phyloP scores from a whole-genome alignment of 2,797 vertebrate genomes.

The Epinephelus coioides region DNA sequence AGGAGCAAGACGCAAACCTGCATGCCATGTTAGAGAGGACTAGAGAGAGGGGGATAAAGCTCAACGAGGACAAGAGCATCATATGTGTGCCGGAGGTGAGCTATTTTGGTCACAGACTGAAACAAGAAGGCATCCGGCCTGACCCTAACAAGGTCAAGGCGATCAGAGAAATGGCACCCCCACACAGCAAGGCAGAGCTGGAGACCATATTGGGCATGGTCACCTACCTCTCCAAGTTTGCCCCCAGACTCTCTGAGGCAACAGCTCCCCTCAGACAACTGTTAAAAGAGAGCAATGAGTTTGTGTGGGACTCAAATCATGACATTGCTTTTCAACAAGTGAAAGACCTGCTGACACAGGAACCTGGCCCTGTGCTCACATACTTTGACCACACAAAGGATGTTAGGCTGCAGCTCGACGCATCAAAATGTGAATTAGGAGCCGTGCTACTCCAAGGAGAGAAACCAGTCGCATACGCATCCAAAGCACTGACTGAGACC shows the following conservation, averaged over 20 bases:
- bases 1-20: too few species aligned
- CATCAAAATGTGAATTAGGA: slow-evolving; percentile 4
- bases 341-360: slow-evolving; percentile 2
- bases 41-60: background rate
- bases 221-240: slow-evolving; percentile 5
- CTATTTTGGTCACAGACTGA: slow-evolving; percentile 7
- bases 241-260: background rate
- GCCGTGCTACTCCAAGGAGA: background rate
- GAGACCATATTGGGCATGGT: slow-evolving; percentile 1
- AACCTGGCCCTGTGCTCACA: background rate
- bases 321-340: background rate
- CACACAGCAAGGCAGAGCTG: slow-evolving; percentile 2
- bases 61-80: background rate
- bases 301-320: background rate
- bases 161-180: background rate
- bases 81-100: background rate
- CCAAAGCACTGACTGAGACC: background rate
- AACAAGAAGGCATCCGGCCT: background rate
- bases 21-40: too few species aligned
- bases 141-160: background rate
- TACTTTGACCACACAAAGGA: too few species aligned
- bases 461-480: background rate
- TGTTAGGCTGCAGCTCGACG: too few species aligned
- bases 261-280: slow-evolving; percentile 2
- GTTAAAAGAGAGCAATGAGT: slow-evolving; percentile 1